Conservation (phyloP, 2,113 vertebrate species). For the Pelusios castaneus region DNA sequence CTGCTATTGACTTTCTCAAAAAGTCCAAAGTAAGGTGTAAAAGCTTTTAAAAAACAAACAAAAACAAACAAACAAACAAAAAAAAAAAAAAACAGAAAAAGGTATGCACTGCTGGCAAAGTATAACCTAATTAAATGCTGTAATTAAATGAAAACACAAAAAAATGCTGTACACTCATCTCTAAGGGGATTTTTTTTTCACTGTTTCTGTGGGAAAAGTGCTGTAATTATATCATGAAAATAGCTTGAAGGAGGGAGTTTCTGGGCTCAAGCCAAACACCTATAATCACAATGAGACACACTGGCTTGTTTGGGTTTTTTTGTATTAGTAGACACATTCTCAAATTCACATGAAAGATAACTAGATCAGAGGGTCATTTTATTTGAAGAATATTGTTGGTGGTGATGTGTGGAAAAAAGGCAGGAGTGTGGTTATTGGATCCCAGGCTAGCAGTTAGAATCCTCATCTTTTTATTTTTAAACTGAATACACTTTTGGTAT, state of each 20-base stretch:
- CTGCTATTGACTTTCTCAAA: neutral
- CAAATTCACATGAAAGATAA: neutral
- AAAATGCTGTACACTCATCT: neutral
- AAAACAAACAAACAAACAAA: neutral
- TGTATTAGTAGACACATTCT: neutral
- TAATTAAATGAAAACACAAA: neutral
- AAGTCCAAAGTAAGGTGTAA: neutral
- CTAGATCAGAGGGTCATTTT: neutral
- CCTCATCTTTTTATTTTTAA: neutral
- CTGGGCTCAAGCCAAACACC: neutral
- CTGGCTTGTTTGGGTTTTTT: neutral
- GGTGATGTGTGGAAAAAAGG: neutral
- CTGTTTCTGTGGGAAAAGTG: neutral
- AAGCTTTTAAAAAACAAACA: neutral
- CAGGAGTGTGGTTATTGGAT: neutral
- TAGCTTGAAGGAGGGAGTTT: neutral
- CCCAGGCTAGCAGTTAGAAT: neutral
- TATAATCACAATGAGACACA: neutral
- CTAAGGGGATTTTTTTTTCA: neutral
- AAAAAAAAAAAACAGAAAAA: neutral
- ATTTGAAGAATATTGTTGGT: neutral
- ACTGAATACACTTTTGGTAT: neutral
- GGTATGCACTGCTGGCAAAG: neutral
- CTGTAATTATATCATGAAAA: neutral
- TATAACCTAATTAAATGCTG: neutral